Evolutionary conservation across 2,113 vertebrate species (phyloP).

Genomic region (Aphelocoma coerulescens): DNA sequence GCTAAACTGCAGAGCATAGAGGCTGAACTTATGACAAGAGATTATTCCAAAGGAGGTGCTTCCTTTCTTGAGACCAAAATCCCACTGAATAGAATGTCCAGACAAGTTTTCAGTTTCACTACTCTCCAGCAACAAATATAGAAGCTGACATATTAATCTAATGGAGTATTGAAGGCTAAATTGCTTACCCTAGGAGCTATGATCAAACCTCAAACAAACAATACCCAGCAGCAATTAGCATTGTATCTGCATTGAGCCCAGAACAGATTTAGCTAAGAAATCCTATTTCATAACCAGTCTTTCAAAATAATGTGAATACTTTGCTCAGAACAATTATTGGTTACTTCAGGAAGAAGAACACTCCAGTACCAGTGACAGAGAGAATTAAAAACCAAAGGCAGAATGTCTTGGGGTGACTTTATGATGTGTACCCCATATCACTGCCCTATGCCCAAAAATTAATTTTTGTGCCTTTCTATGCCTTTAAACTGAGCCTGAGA

Average conservation of each 20-base stretch:
- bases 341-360: not conserved
- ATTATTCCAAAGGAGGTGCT: not conserved
- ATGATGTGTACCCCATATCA: too few relatives aligned
- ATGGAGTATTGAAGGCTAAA: not conserved
- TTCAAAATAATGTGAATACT: not conserved
- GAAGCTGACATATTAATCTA: not conserved
- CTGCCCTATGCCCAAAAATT: too few relatives aligned
- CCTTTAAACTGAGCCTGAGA: too few relatives aligned
- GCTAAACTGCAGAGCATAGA: not conserved
- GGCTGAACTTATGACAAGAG: not conserved
- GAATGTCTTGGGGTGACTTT: too few relatives aligned
- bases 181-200: not conserved
- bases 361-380: not conserved
- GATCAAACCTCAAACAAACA: not conserved
- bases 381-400: not conserved
- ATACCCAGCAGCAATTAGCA: accelerated
- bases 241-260: not conserved
- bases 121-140: not conserved
- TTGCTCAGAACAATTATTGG: not conserved
- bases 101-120: not conserved
- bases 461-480: too few relatives aligned
- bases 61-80: not conserved
- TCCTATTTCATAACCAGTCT: not conserved
- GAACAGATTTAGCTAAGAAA: not conserved
- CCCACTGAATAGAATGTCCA: not conserved